Evolutionary conservation across 2,113 vertebrate species (phyloP).

Genomic region (Pleuronectes platessa): DNA sequence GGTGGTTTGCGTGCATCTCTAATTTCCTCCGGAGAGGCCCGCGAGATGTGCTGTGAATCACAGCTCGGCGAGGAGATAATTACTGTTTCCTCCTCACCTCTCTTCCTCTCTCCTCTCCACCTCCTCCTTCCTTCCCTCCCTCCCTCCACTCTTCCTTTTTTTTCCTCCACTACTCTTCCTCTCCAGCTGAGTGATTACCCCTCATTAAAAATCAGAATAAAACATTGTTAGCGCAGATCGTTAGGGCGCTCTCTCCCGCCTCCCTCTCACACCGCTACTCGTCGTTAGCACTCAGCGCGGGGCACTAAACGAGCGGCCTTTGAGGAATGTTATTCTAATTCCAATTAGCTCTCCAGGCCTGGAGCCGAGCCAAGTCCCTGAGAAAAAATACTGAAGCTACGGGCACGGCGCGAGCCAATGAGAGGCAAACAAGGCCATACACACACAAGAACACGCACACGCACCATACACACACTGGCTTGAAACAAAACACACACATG

Average conservation of each 20-base stretch:
- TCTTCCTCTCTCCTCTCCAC: conserved; percentile 34
- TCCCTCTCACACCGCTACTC: conserved; percentile 68
- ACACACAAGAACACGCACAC: conserved; percentile 59
- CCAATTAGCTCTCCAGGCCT: conserved; percentile 99
- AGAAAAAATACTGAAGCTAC: conserved; percentile 73
- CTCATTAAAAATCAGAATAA: conserved; percentile 99
- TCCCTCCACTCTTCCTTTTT: conserved; percentile 38
- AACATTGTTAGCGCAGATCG: conserved; percentile 99
- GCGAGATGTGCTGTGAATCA: conserved; percentile 86
- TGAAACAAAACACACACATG: conserved; percentile 72
- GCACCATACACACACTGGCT: conserved; percentile 19
- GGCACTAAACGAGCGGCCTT: conserved; percentile 96
- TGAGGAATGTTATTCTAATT: conserved; percentile 99
- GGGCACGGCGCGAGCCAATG: conserved; percentile 51
- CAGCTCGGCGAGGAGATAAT: conserved; percentile 95
- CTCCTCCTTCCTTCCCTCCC: conserved; percentile 28
- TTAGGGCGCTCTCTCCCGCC: conserved; percentile 84
- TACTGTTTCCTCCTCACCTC: conserved; percentile 94
- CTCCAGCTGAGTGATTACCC: conserved; percentile 98
- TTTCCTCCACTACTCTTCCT: conserved; percentile 78
- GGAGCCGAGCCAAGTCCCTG: conserved; percentile 89
- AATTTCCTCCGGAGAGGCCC: conserved; percentile 81
- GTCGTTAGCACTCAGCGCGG: conserved; percentile 89
- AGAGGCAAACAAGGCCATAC: conserved; percentile 60
- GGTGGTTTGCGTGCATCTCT: conserved; percentile 62